phyloP scores from a whole-genome alignment of 2,797 vertebrate species.

The Falco novaeseelandiae region DNA sequence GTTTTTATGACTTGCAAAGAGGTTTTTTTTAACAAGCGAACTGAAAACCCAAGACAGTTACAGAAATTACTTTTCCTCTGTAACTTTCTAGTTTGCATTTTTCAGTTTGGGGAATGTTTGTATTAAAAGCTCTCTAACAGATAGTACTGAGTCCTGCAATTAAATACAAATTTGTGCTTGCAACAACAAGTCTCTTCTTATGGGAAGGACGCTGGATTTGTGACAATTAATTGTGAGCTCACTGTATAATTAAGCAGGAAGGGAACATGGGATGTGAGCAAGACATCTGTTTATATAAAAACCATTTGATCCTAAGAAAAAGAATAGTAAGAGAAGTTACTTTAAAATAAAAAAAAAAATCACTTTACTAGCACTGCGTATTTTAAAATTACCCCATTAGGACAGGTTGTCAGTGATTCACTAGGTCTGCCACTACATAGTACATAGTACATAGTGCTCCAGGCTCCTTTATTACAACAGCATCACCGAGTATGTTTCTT shows the following conservation, averaged over 20 bases:
- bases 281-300: not conserved
- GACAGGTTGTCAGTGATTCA: not conserved
- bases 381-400: not conserved
- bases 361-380: not conserved
- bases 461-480: not conserved
- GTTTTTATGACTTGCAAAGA: conserved; percentile 27
- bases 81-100: conserved; percentile 6
- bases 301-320: not conserved
- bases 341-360: not conserved
- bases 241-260: not conserved
- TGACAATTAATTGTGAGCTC: not conserved
- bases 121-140: not conserved
- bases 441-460: not conserved
- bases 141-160: not conserved
- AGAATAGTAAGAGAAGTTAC: not conserved
- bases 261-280: not conserved
- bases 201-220: not conserved
- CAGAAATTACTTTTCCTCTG: not conserved
- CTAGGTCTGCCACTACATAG: not conserved
- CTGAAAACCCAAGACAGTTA: conserved; percentile 27
- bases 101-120: not conserved
- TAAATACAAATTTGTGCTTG: not conserved
- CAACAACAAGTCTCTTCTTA: not conserved
- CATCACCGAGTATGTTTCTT: not conserved
- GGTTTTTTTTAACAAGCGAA: not conserved